These are phyloP conservation scores for Acanthornis magna DNA, from an alignment of 2,797 vertebrate genomes.

Conservation along the genomic window DNA sequence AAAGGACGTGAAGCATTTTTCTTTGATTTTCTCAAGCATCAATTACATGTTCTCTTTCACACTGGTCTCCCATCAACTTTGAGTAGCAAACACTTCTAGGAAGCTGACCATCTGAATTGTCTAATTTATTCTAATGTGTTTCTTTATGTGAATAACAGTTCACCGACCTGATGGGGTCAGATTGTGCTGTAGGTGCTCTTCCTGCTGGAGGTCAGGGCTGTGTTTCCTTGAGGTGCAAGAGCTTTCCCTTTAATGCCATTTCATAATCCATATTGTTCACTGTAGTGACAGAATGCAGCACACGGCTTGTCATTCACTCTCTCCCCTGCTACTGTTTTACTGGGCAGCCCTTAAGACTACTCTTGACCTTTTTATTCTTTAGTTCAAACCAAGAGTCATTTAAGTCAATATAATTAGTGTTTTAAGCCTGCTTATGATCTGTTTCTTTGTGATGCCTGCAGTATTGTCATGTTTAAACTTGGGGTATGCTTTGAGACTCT, in stretches of 20 bases:
- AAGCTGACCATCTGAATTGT: neutral
- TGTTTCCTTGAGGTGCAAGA: neutral
- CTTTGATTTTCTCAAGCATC: neutral
- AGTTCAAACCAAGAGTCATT: neutral
- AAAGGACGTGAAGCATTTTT: neutral
- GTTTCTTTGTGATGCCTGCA: neutral
- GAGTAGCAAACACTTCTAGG: neutral
- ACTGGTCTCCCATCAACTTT: neutral
- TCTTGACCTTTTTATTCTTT: neutral
- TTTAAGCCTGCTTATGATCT: neutral
- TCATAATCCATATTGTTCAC: neutral
- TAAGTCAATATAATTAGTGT: neutral
- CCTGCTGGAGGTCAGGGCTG: neutral
- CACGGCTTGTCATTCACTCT: accelerated
- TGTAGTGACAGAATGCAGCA: neutral
- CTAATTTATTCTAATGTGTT: neutral
- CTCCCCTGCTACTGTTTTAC: neutral
- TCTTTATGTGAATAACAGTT: neutral
- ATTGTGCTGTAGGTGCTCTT: neutral
- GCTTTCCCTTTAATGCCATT: neutral
- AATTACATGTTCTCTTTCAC: neutral
- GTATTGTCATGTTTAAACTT: neutral
- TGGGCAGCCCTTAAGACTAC: neutral
- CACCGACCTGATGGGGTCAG: neutral
- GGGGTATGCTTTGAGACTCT: neutral